phyloP scores from a whole-genome alignment of 2,797 vertebrate genomes.

The Coilia nasus region DNA sequence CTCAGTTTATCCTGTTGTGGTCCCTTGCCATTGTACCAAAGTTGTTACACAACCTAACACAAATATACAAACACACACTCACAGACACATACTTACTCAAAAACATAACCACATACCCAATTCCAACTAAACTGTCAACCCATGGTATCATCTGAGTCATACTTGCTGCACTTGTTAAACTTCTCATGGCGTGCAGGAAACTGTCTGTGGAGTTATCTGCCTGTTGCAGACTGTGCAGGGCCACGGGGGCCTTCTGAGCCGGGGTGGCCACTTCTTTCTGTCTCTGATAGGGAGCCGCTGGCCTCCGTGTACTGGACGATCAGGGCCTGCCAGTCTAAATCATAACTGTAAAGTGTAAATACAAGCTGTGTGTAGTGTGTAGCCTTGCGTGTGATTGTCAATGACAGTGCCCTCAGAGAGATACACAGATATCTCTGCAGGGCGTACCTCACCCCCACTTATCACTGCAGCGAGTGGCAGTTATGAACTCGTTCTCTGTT shows the following conservation, averaged over 20 bases:
- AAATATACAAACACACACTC: neutral
- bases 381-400: neutral
- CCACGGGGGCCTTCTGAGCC: neutral
- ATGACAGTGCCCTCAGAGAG: neutral
- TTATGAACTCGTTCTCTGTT: neutral
- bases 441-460: neutral
- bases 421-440: neutral
- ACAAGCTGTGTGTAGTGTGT: neutral
- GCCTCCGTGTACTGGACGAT: neutral
- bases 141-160: neutral
- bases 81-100: too few relatives aligned
- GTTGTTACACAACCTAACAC: neutral
- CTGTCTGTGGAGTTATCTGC: conserved; percentile 21
- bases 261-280: neutral
- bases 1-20: neutral
- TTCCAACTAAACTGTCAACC: neutral
- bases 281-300: neutral
- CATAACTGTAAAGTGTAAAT: conserved; percentile 15
- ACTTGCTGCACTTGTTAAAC: neutral
- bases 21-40: neutral
- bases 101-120: neutral
- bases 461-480: conserved; percentile 18
- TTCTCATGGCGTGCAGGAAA: neutral
- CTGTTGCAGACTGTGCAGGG: conserved; percentile 13
- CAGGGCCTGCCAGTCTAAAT: neutral